Conservation (phyloP, 1,140 invertebrate species). For the Achatina immaculata region DNA sequence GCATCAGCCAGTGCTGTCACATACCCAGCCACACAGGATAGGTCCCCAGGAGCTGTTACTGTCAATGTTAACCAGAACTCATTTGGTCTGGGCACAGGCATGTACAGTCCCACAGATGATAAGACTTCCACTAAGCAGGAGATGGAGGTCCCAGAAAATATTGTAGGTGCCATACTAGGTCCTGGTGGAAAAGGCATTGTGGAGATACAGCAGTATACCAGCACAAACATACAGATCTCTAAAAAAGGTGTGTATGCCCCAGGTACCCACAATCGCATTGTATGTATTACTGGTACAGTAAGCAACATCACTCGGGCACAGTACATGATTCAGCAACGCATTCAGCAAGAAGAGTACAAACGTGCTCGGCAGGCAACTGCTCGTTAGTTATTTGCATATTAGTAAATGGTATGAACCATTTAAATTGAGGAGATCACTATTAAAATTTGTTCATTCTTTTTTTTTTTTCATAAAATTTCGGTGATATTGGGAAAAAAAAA, state of each 20-base stretch:
- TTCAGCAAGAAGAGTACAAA: conserved; percentile 94
- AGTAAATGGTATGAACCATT: not conserved
- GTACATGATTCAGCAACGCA: conserved; percentile 94
- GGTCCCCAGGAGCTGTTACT: conserved; percentile 67
- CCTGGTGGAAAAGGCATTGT: conserved; percentile 94
- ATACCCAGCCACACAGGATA: conserved; percentile 51
- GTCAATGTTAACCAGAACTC: conserved; percentile 79
- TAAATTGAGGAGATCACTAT: not conserved
- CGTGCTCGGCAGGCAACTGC: conserved; percentile 76
- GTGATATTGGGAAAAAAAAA: not conserved
- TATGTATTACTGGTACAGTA: conserved; percentile 91
- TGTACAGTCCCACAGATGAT: conserved; percentile 67
- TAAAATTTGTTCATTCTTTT: conserved; percentile 13
- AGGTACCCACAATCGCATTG: conserved; percentile 95
- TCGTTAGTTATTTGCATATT: conserved; percentile 50
- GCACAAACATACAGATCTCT: conserved; percentile 97
- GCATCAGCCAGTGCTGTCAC: conserved; percentile 54
- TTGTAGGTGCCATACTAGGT: conserved; percentile 96
- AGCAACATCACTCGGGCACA: conserved; percentile 90
- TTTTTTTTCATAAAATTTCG: conserved; percentile 18
- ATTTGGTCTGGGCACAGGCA: conserved; percentile 81
- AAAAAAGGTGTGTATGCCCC: conserved; percentile 98
- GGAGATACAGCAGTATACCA: conserved; percentile 96
- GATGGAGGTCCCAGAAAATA: conserved; percentile 89
- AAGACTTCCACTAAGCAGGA: conserved; percentile 81